Evolutionary conservation across 1,140 invertebrate genomes (phyloP), one percentile per base, ranked within the genome.

Genomic region (Drosophila bipectinata): DNA sequence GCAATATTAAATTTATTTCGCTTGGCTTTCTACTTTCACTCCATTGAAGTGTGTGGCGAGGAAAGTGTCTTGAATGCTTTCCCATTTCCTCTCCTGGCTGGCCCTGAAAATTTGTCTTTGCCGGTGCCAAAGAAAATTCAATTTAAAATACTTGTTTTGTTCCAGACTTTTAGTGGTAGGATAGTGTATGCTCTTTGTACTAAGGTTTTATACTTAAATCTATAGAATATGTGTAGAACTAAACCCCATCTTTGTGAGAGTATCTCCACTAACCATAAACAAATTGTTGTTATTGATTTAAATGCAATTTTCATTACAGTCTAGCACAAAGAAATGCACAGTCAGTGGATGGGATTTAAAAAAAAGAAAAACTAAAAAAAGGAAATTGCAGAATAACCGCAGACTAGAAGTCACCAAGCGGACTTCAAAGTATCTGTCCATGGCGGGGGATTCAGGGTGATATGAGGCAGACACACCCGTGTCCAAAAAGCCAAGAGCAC

Each of bases 11-110:
- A 80, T 82, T 69, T 18, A 49, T 51, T 79, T 34, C 53, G 53
- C 45, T 61, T 52, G 59, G 47, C 68, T 28, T n/a, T 47, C 54
- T 79, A 78, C 82, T 84, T 84, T 83, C 80, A 83, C 79, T 84
- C 34, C 18, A 52, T 37, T 39, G 12, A 45, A 32, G 44, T 56
- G 9, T 28, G 34, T 9, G 55, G 49, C 45, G 54, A 56, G 39
- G 53, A 9, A 58, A 69, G 49, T 69, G 73, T 81, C 74, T 66
- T 59, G 61, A 79, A 79, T 79, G 80, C 58, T 54, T 68, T 62
- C 54, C 74, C 61, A 71, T 85, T 84, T 83, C 77, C 80, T 84
- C 57, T 7, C 56, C 15, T n/a, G 32, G 7, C 24, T 52, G 56
- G 64, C 47, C 37, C 56, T 61, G 51, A 49, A 67, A 45, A 26